These are phyloP conservation scores for Spheniscus mendiculus DNA, from an alignment of 2,113 vertebrate genomes.

Conservation along the genomic window DNA sequence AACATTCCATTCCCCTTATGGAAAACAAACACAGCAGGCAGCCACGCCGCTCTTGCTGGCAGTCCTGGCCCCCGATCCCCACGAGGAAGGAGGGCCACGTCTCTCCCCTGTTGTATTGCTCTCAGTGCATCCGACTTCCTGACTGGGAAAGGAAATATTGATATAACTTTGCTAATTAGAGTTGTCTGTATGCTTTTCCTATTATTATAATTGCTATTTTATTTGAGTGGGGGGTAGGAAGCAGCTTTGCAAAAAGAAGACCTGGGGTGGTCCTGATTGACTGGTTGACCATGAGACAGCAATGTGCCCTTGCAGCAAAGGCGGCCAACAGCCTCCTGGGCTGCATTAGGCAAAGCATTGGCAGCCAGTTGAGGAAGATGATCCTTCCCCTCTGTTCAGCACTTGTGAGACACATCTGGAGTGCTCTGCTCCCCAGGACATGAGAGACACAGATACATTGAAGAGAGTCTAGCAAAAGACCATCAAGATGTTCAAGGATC, in stretches of 20 bases:
- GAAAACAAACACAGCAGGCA: not conserved
- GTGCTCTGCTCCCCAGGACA: not conserved
- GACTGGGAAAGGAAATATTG: not conserved
- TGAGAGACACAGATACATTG: fast-evolving
- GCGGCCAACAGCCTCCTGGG: no score
- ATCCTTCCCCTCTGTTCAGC: not conserved
- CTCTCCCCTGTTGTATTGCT: not conserved
- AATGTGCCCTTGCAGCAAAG: not conserved
- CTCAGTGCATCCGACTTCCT: fast-evolving
- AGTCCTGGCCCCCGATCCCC: fast-evolving
- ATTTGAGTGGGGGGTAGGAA: not conserved
- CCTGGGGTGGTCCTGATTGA: fast-evolving
- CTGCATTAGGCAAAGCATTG: not conserved
- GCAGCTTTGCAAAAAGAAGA: not conserved
- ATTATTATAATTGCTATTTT: not conserved
- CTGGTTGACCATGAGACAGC: not conserved
- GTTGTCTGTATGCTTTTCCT: not conserved
- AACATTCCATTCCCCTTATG: not conserved
- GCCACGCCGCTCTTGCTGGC: fast-evolving
- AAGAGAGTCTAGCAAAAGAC: not conserved
- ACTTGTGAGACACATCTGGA: not conserved
- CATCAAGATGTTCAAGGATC: not conserved
- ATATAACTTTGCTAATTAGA: not conserved
- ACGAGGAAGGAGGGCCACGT: not conserved
- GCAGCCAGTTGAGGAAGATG: not conserved